Base-by-base conservation (phyloP, 2,888 invertebrate genomes). In the Drosophila helvetica region DNA sequence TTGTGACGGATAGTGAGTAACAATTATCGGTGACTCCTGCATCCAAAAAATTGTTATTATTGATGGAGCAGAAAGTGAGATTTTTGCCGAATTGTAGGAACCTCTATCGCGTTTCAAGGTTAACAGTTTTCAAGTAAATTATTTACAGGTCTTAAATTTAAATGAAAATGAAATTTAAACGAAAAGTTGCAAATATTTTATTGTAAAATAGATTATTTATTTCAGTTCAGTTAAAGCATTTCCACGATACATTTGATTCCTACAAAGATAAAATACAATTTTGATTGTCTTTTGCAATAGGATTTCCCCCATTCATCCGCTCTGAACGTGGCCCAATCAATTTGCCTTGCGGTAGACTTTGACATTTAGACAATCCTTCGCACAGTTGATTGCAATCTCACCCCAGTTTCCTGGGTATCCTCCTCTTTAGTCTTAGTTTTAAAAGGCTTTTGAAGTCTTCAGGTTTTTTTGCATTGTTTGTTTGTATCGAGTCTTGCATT, bases 401-500 rank as follows among this genome's bases (percentile, higher is more conserved):
- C 15, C 22, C 15, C 18, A 8, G 19, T n/a, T 12, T 51, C 18
- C 42, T 18, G 10, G 10, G 10, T n/a, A 15, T 19, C 12, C 12
- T 43, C 17, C 43, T 22, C 33, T 56, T 30, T 15, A 15, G 19
- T 17, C 30, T 45, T 48, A 27, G 43, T 46, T 19, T 47, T 46
- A n/a, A 22, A 19, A 27, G n/a, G 27, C 47, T 7, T 15, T 42
- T 17, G 19, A 15, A 27, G 18, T n/a, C 63, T 43, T 50, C 58
- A n/a, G 27, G 27, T 1, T 46, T 62, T 18, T 52, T 18, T 63
- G 65, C 65, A 65, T 65, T 65, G n/a, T 4, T 22, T 4, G 66
- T 65, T 48, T 53, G 67, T 67, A 66, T 66, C 67, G 54, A 65
- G 65, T 19, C 66, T n/a, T 53, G 17, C 33, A 27, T 54, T 47